phyloP scores from a whole-genome alignment of 2,113 vertebrate species.

The Prionailurus viverrinus region DNA sequence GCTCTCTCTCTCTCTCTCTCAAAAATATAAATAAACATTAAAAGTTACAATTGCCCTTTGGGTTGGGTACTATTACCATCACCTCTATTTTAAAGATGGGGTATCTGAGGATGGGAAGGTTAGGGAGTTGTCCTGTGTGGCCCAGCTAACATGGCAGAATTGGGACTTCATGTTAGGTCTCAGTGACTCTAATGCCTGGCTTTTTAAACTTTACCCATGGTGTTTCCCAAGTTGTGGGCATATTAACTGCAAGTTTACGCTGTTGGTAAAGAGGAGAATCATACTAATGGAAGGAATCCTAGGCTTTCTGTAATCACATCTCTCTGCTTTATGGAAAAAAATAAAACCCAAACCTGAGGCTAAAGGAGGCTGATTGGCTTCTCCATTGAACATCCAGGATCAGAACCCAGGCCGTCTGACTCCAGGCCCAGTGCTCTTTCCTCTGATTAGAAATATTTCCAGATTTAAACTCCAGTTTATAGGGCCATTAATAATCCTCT shows the following conservation, averaged over 20 bases:
- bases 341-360: neutral
- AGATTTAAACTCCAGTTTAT: constrained; percentile 62
- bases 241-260: neutral
- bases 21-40: neutral
- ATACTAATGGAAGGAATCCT: neutral
- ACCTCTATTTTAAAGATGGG: neutral
- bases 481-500: constrained; percentile 4
- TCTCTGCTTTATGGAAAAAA: neutral
- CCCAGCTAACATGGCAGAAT: neutral
- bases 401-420: neutral
- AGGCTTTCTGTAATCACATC: neutral
- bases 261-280: neutral
- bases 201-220: neutral
- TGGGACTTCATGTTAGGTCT: neutral
- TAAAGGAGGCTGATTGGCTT: neutral
- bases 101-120: neutral
- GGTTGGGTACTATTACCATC: neutral
- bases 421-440: neutral
- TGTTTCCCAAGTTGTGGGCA: neutral
- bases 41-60: neutral
- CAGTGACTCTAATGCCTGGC: neutral
- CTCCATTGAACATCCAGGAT: neutral
- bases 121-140: neutral
- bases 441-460: constrained; percentile 40
- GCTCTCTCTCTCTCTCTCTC: too few relatives aligned